Percentiles rank a stretch among this genome's conserved stretches.
These are phyloP conservation scores for Nephrotoma flavescens DNA, from an alignment of 2,888 invertebrate genomes.

Conservation along the genomic window DNA sequence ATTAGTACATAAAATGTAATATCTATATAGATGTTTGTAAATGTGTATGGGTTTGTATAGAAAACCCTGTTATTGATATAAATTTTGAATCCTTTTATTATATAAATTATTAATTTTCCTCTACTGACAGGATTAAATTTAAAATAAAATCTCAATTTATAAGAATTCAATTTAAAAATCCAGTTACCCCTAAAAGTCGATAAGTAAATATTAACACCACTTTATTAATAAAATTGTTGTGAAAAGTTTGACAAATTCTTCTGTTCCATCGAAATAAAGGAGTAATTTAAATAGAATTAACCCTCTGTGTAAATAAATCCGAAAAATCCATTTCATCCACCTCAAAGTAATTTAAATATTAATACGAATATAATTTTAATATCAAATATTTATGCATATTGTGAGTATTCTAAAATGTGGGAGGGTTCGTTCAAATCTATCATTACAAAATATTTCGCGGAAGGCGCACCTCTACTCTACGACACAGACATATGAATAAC, in stretches of 20 bases:
- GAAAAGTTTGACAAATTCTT: neutral
- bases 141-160: neutral
- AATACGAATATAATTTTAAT: neutral
- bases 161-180: neutral
- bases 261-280: neutral
- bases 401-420: neutral
- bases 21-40: too few species aligned
- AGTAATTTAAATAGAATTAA: neutral
- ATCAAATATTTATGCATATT: neutral
- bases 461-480: neutral
- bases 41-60: too few species aligned
- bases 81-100: neutral
- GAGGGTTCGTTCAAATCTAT: neutral
- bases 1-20: too few species aligned
- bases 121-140: neutral
- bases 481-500: neutral
- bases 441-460: neutral
- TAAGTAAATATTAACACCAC: neutral
- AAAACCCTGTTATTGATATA: too few species aligned
- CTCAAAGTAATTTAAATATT: neutral
- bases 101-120: neutral
- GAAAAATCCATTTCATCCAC: neutral
- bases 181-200: neutral
- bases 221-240: neutral
- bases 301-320: neutral